phyloP scores from a whole-genome alignment of 2,113 vertebrate species.

The Scomber japonicus region DNA sequence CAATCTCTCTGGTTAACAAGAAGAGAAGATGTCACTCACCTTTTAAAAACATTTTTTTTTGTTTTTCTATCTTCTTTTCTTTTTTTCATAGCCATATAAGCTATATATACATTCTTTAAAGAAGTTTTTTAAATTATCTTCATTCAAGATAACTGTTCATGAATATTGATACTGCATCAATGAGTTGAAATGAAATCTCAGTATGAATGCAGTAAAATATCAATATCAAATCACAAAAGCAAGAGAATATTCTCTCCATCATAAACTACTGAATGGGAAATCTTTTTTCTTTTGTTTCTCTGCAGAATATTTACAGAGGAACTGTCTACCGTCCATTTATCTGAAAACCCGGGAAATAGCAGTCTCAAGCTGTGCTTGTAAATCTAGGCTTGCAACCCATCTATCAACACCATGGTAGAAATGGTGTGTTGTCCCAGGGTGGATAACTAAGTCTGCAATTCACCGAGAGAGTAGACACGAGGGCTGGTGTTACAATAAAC shows the following conservation, averaged over 20 bases:
- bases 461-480: constrained; percentile 54
- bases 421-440: constrained; percentile 69
- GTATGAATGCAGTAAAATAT: not conserved
- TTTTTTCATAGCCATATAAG: too few species aligned
- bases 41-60: too few species aligned
- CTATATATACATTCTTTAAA: too few species aligned
- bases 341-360: not conserved
- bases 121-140: too few species aligned
- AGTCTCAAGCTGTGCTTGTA: constrained; percentile 2
- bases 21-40: too few species aligned
- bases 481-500: constrained; percentile 43
- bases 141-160: too few species aligned
- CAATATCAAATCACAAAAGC: not conserved
- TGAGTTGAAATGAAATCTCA: not conserved
- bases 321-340: not conserved
- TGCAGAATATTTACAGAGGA: not conserved
- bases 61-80: too few species aligned
- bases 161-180: not conserved
- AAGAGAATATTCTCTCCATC: not conserved
- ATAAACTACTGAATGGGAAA: too few species aligned
- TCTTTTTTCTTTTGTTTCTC: not conserved
- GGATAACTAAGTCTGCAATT: constrained; percentile 85
- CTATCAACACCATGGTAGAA: constrained; percentile 75
- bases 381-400: constrained; percentile 57
- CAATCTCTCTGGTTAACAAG: too few species aligned